Conservation (phyloP, 1,140 invertebrate genomes). For the Dendrolimus punctatus region DNA sequence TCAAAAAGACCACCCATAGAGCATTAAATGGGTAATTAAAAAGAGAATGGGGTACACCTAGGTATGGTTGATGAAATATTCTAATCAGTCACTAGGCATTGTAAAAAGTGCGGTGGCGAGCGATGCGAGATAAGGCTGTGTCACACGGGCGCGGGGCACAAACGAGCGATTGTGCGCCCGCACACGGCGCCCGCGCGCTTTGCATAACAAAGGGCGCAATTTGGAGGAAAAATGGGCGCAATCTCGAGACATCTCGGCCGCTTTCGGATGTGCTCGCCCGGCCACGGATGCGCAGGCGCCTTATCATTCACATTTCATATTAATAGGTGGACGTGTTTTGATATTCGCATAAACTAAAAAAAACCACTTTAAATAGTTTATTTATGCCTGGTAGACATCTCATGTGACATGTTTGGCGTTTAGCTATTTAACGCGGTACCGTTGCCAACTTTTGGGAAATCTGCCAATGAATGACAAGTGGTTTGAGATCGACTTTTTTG, state of each 20-base stretch:
- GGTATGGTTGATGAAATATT: constrained; percentile 53
- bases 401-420: too few relatives aligned
- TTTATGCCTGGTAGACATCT: too few relatives aligned
- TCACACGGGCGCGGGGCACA: constrained; percentile 40
- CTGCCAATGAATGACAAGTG: too few relatives aligned
- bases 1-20: constrained; percentile 21
- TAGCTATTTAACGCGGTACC: too few relatives aligned
- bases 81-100: constrained; percentile 53
- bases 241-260: constrained; percentile 44
- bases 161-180: constrained; percentile 46
- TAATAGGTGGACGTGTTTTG: background rate
- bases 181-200: constrained; percentile 61
- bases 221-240: constrained; percentile 65
- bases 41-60: constrained; percentile 19
- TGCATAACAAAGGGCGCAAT: constrained; percentile 69
- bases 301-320: background rate
- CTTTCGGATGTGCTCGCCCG: constrained; percentile 33
- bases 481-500: too few relatives aligned
- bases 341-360: background rate
- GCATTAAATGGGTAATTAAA: constrained; percentile 43
- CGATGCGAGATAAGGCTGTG: constrained; percentile 50
- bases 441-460: too few relatives aligned
- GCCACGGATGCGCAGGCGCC: constrained; percentile 14
- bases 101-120: constrained; percentile 27
- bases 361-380: background rate